Conservation (phyloP, 1,140 invertebrate genomes). For the Bombus sibiricus region DNA sequence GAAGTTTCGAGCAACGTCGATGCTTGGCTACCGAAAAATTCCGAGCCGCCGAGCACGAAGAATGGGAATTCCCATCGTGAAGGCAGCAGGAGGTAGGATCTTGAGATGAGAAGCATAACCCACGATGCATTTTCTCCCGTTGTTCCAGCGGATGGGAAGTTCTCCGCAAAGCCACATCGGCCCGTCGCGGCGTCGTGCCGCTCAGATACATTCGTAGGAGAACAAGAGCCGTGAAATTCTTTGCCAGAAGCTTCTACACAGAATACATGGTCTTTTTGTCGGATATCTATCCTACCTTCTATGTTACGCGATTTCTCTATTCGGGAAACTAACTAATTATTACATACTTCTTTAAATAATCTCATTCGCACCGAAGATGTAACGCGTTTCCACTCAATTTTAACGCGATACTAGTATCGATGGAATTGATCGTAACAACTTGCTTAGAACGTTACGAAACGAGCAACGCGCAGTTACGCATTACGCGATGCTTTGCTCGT, state of each 20-base stretch:
- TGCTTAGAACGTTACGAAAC: neutral
- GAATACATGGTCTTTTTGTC: neutral
- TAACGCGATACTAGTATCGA: too few species aligned
- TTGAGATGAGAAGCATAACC: conserved; percentile 63
- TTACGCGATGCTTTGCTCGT: neutral
- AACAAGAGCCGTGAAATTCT: conserved; percentile 35
- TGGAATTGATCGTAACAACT: neutral
- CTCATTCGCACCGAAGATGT: neutral
- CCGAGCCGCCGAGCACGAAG: conserved; percentile 66
- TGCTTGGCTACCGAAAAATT: conserved; percentile 61
- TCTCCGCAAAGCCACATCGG: conserved; percentile 37
- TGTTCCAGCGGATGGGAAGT: conserved; percentile 63
- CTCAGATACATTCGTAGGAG: conserved; percentile 46
- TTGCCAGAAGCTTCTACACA: conserved; percentile 22
- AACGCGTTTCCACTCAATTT: neutral
- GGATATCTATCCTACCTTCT: neutral
- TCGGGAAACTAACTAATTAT: conserved; percentile 16
- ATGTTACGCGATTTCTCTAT: neutral
- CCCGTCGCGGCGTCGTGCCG: neutral
- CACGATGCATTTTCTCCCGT: conserved; percentile 63
- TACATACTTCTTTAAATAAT: neutral
- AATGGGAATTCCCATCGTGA: conserved; percentile 66
- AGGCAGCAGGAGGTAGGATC: conserved; percentile 54
- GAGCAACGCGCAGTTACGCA: too few species aligned
- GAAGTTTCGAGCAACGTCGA: conserved; percentile 60